Base-by-base conservation (phyloP, 2,888 invertebrate genomes). In the Hyles lineata region DNA sequence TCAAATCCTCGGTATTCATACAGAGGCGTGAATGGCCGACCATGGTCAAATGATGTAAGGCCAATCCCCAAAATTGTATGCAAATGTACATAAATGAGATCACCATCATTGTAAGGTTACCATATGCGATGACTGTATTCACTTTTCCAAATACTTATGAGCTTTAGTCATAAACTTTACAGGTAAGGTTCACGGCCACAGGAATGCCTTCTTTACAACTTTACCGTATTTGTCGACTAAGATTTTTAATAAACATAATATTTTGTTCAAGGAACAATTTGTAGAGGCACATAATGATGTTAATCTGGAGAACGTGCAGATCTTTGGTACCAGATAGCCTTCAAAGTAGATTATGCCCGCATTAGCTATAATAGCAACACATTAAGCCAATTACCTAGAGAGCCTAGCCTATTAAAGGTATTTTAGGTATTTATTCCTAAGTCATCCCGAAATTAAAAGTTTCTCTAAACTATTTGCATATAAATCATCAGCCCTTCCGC, bases 21-120 rank as follows among this genome's bases (percentile, higher is more conserved):
- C 73, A 82, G 82, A 79, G 84, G 84, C 76, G 84, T 82, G 78
- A 82, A 77, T 74, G 79, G 76, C 79, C 76, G 76, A 58, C 72
- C 81, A 80, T 77, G 83, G 82, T 73, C 85, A 82, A 77, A 82
- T 76, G 78, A 77, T 76, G 76, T 75, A 79, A 84, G 86, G 87
- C 86, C 86, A 86, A 88, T 84, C 83, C 80, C 85, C 89, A 87
- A 87, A 91, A 85, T 75, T 79, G 84, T 86, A 90, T 91, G 90
- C 86, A 90, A 90, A 91, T 90, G 77, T 76, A 77, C 76, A 72
- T 76, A 82, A 86, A 88, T 91, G 92, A 92, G 88, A 90, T 92
- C 92, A 92, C 79, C 70, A 59, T 23, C 71, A 74, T 74, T 74
- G 71, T 74, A 35, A 60, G 61, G 71, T 74, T 59, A 59, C 55